These are phyloP conservation scores for Linurgus olivaceus DNA, from an alignment of 2,797 vertebrate genomes.

Conservation along the genomic window DNA sequence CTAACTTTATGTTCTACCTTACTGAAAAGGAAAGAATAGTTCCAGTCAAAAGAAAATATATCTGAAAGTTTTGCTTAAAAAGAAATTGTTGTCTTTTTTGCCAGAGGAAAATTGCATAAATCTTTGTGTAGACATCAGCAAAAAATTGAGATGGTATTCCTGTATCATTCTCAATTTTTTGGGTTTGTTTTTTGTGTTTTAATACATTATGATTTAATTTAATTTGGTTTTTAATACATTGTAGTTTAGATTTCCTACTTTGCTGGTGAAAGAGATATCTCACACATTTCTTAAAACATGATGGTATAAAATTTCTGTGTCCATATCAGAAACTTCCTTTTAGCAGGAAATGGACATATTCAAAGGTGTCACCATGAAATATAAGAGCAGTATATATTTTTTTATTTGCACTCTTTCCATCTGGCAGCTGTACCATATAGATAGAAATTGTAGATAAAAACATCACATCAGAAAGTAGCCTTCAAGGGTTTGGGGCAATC, in stretches of 20 bases:
- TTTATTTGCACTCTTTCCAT: not conserved
- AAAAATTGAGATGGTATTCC: not conserved
- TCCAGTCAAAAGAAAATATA: not conserved
- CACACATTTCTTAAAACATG: fast-evolving
- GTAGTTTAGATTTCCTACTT: not conserved
- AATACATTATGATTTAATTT: not conserved
- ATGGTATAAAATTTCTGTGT: not conserved
- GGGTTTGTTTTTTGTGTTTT: not conserved
- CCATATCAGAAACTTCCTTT: not conserved
- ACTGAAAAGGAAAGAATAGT: not conserved
- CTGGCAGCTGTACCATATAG: not conserved
- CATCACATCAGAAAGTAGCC: not conserved
- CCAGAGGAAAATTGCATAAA: not conserved
- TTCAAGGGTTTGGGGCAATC: not conserved
- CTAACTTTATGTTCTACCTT: not conserved
- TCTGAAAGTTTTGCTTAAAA: not conserved
- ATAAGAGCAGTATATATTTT: not conserved
- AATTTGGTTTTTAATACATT: not conserved
- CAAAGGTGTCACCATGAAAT: not conserved
- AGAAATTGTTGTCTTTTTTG: not conserved
- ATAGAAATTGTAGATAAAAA: not conserved
- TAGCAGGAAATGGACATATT: not conserved
- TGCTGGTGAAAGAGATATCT: not conserved
- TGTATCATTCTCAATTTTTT: not conserved
- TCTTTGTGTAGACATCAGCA: not conserved